Conservation (phyloP, 2,113 vertebrate genomes). For the Crypturellus undulatus region DNA sequence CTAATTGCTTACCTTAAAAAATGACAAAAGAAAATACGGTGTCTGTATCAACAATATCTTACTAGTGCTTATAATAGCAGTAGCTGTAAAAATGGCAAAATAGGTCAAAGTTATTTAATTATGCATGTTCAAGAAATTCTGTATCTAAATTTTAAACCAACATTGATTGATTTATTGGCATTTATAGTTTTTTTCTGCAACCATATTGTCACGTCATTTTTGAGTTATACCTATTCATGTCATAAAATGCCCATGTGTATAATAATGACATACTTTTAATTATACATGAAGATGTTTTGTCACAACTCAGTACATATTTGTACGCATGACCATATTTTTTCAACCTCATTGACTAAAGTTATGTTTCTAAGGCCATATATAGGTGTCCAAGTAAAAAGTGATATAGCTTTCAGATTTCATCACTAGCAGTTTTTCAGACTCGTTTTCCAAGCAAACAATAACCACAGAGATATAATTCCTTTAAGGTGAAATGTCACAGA, state of each 20-base stretch:
- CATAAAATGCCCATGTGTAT: neutral
- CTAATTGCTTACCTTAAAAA: no score
- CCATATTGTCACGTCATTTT: neutral
- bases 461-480: neutral
- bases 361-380: neutral
- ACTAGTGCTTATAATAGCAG: no score
- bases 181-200: neutral
- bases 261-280: neutral
- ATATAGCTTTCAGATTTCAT: neutral
- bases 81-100: no score
- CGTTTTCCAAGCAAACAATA: neutral
- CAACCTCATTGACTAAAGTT: neutral
- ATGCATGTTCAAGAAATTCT: neutral
- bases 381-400: neutral
- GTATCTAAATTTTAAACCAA: neutral
- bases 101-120: no score
- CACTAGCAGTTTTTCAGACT: neutral
- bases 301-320: neutral
- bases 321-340: neutral
- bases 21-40: no score
- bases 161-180: neutral
- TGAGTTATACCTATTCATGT: neutral
- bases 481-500: neutral
- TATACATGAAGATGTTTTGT: neutral
- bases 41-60: no score